Percentiles rank a stretch among this genome's conserved stretches.
Evolutionary conservation across 2,888 invertebrate genomes (phyloP).

Genomic region (Oscheius sp.): DNA sequence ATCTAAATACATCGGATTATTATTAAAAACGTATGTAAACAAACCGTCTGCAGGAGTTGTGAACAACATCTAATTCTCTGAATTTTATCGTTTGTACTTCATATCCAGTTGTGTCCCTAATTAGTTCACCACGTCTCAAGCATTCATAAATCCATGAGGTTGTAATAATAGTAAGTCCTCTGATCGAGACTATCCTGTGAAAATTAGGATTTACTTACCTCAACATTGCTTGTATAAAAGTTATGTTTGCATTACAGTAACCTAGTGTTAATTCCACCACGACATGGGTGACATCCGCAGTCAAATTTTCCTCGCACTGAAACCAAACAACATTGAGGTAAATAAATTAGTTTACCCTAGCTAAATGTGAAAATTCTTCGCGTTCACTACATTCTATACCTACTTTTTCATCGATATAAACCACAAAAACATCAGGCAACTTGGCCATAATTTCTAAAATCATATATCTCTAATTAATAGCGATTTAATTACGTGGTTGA

Average conservation of each 20-base stretch:
- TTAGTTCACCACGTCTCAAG: neutral
- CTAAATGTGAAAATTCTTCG: neutral
- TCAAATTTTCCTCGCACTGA: constrained; percentile 5
- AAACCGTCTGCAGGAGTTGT: neutral
- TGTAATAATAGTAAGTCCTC: constrained; percentile 12
- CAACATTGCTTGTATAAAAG: constrained; percentile 12
- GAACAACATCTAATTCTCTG: neutral
- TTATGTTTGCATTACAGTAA: neutral
- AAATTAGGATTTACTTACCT: neutral
- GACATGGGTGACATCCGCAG: constrained; percentile 7
- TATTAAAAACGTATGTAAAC: no score
- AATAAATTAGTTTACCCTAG: constrained; percentile 25
- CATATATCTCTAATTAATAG: no score
- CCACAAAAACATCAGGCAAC: constrained; percentile 40
- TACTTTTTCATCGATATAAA: constrained; percentile 35
- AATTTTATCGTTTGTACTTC: constrained; percentile 7
- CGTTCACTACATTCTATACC: neutral
- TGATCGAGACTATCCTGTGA: neutral
- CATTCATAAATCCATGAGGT: neutral
- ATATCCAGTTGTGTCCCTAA: neutral
- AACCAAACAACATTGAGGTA: neutral
- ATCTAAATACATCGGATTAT: no score
- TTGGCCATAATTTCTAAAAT: constrained; percentile 47
- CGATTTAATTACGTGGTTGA: constrained; percentile 22
- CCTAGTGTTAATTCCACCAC: neutral